phyloP scores from a whole-genome alignment of 2,888 invertebrate species.

The Lymantria monacha region DNA sequence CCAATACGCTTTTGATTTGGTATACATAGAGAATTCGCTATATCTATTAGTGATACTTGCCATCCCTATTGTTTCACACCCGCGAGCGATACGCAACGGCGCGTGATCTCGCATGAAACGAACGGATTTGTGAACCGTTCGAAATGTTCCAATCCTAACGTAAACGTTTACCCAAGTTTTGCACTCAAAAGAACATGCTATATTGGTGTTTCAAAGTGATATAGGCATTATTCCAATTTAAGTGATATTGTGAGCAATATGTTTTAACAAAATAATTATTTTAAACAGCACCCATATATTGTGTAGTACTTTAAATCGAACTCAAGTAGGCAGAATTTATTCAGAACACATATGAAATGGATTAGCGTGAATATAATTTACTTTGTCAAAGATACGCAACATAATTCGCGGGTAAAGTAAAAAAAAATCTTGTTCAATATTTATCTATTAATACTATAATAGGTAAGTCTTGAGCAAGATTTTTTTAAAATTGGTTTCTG shows the following conservation, averaged over 20 bases:
- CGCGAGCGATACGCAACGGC: constrained; percentile 57
- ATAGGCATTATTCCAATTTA: constrained; percentile 28
- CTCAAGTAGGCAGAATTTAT: constrained; percentile 35
- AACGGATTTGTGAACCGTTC: constrained; percentile 59
- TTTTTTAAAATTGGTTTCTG: too few relatives aligned
- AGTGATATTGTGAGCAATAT: constrained; percentile 6
- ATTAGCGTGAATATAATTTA: constrained; percentile 44
- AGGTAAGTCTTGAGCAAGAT: too few relatives aligned
- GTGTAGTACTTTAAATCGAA: not conserved
- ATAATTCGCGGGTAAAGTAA: too few relatives aligned
- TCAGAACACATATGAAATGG: constrained; percentile 20
- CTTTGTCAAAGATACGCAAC: constrained; percentile 56
- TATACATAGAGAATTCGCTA: not conserved
- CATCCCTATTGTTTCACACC: constrained; percentile 32
- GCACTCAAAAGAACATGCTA: constrained; percentile 63
- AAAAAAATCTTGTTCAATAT: too few relatives aligned
- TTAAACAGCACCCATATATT: too few relatives aligned
- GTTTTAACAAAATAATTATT: too few relatives aligned
- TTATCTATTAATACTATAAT: too few relatives aligned
- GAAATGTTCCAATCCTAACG: constrained; percentile 58
- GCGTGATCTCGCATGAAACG: constrained; percentile 68
- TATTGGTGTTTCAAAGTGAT: constrained; percentile 52
- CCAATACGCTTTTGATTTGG: too few relatives aligned
- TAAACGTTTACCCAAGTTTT: constrained; percentile 67
- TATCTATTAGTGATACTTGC: constrained; percentile 15